These are phyloP conservation scores for Pteronura brasiliensis DNA, from an alignment of 2,113 vertebrate species.

Conservation along the genomic window DNA sequence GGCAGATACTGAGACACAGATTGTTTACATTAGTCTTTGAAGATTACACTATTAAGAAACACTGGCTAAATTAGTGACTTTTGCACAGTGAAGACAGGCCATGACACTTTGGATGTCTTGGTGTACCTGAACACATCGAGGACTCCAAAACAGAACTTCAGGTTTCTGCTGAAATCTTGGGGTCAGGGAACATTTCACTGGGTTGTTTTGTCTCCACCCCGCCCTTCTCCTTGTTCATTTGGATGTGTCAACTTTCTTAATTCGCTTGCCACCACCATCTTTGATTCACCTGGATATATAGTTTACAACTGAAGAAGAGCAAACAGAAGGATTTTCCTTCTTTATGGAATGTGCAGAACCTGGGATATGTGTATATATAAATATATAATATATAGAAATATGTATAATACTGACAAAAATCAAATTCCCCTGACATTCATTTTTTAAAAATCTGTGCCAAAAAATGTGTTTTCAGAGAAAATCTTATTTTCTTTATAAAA, in stretches of 20 bases:
- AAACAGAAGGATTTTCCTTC: constrained; percentile 85
- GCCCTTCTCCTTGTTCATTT: constrained; percentile 39
- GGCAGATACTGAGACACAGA: not conserved
- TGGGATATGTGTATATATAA: constrained; percentile 84
- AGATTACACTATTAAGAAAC: not conserved
- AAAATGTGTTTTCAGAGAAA: constrained; percentile 93
- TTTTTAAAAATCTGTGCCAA: constrained; percentile 96
- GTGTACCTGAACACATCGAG: constrained; percentile 60
- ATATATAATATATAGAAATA: not conserved
- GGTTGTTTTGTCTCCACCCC: constrained; percentile 25
- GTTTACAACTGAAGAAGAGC: constrained; percentile 87
- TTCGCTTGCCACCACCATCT: constrained; percentile 72
- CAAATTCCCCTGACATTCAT: constrained; percentile 86
- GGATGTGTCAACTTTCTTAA: constrained; percentile 46
- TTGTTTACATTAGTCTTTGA: not conserved
- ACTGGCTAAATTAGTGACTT: constrained; percentile 89
- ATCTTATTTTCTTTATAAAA: constrained; percentile 85
- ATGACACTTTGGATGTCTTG: constrained; percentile 80
- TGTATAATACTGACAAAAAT: constrained; percentile 85
- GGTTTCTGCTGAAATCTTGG: constrained; percentile 77
- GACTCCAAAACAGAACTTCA: constrained; percentile 78
- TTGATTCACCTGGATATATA: constrained; percentile 88
- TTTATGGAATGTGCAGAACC: constrained; percentile 88
- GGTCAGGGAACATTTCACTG: constrained; percentile 83
- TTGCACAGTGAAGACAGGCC: constrained; percentile 89